Conservation (phyloP, 2,888 invertebrate species). For the Drosophila phalerata region DNA sequence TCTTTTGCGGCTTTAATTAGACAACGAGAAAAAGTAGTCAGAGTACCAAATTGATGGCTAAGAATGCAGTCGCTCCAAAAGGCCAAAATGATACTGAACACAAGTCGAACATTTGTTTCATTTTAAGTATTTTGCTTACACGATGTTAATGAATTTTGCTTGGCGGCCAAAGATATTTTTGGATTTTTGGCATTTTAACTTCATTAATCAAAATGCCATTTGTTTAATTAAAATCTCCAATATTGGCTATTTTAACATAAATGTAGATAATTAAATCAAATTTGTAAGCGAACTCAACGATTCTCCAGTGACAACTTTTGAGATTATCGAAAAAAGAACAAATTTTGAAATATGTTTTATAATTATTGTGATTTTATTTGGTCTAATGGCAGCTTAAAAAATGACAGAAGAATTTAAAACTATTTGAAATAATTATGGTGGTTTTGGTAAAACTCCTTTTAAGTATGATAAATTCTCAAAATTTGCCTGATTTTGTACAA, state of each 20-base stretch:
- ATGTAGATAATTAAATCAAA: constrained; percentile 41
- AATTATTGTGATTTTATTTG: constrained; percentile 9
- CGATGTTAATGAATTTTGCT: constrained; percentile 43
- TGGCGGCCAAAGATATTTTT: neutral
- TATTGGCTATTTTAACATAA: constrained; percentile 53
- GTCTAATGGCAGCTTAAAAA: constrained; percentile 9
- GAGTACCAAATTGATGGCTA: constrained; percentile 36
- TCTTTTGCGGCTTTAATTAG: constrained; percentile 73
- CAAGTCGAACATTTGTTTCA: constrained; percentile 27
- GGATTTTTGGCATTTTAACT: constrained; percentile 55
- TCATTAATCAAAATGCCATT: constrained; percentile 72
- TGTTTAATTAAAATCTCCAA: constrained; percentile 66
- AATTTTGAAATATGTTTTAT: constrained; percentile 3
- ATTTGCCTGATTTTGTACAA: neutral
- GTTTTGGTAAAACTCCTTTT: constrained; percentile 6
- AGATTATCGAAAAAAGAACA: neutral
- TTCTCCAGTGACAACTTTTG: neutral
- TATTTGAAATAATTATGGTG: constrained; percentile 21
- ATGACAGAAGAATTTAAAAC: constrained; percentile 13
- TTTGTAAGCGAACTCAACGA: constrained; percentile 2
- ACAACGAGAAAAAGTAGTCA: constrained; percentile 50
- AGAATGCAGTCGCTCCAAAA: constrained; percentile 70
- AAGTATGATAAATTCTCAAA: constrained; percentile 8
- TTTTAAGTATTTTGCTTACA: constrained; percentile 52
- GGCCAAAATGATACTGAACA: constrained; percentile 30